Evolutionary conservation across 2,797 vertebrate genomes (phyloP).

Genomic region (Sphaeramia orbicularis): DNA sequence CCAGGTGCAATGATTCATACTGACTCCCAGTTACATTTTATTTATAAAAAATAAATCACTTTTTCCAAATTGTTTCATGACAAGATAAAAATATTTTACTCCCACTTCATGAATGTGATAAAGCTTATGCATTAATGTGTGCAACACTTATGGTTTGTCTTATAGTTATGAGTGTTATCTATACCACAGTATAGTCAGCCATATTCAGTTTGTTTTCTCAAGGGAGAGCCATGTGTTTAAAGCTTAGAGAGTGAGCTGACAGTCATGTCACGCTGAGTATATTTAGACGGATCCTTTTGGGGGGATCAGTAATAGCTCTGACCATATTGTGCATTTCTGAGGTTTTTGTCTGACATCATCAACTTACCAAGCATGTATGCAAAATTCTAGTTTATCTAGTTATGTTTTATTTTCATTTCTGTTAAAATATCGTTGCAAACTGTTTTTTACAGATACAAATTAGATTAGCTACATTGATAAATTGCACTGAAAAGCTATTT

Average conservation of each 20-base stretch:
- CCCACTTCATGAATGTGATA: too few relatives aligned
- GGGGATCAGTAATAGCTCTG: slow-evolving; percentile 49
- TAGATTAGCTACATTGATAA: not conserved
- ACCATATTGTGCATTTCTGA: slow-evolving; percentile 51
- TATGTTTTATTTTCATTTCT: too few relatives aligned
- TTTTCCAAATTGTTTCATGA: too few relatives aligned
- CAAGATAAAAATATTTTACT: too few relatives aligned
- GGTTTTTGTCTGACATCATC: slow-evolving; percentile 25
- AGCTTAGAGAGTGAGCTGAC: slow-evolving; percentile 51
- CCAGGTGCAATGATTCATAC: too few relatives aligned
- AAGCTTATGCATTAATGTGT: too few relatives aligned
- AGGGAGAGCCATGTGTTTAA: slow-evolving; percentile 31
- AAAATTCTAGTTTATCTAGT: too few relatives aligned
- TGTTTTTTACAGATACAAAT: too few relatives aligned
- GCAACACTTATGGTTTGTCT: not conserved
- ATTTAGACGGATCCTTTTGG: slow-evolving; percentile 62
- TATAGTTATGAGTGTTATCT: slow-evolving; percentile 2
- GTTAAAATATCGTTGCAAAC: too few relatives aligned
- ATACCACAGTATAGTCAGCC: slow-evolving; percentile 5
- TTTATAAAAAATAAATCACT: too few relatives aligned
- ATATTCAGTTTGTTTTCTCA: slow-evolving; percentile 31
- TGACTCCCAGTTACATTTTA: too few relatives aligned
- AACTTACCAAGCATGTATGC: not conserved
- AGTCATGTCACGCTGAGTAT: slow-evolving; percentile 68
- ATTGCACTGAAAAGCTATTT: not conserved